Conservation (phyloP, 2,113 vertebrate genomes). For the Noctilio leporinus region DNA sequence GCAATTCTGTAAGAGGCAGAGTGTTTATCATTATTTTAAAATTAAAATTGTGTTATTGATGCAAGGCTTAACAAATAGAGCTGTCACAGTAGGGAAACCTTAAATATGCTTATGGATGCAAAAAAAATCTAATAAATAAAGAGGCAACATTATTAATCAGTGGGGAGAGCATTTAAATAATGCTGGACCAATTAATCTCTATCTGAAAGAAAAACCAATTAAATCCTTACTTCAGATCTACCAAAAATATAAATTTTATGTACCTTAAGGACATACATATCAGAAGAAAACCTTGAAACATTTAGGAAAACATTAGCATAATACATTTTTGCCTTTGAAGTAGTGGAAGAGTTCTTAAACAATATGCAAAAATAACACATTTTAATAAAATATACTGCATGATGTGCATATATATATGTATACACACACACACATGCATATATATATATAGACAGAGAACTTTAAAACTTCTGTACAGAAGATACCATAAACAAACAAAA, state of each 20-base stretch:
- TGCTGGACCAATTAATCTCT: background rate
- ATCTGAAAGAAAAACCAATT: background rate
- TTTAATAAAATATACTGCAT: constrained; percentile 43
- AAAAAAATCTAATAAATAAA: background rate
- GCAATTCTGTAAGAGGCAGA: background rate
- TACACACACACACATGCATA: background rate
- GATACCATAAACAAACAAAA: background rate
- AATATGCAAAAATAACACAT: background rate
- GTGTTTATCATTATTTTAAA: background rate
- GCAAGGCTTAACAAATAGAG: background rate
- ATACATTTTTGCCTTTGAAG: background rate
- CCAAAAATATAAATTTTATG: background rate
- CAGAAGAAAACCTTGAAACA: background rate
- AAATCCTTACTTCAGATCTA: background rate
- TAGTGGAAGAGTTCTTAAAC: background rate
- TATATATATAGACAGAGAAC: background rate
- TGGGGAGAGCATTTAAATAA: background rate
- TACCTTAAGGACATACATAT: background rate
- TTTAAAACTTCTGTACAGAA: constrained; percentile 14
- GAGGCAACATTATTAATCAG: background rate
- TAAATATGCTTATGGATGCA: background rate
- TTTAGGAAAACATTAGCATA: background rate
- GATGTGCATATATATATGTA: background rate
- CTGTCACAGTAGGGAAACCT: background rate
- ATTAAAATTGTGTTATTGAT: background rate